A percentile compares a stretch with the other conserved stretches of the same genome.
Conservation (phyloP, 2,797 vertebrate species). For the Microctenopoma stevenorrisi region DNA sequence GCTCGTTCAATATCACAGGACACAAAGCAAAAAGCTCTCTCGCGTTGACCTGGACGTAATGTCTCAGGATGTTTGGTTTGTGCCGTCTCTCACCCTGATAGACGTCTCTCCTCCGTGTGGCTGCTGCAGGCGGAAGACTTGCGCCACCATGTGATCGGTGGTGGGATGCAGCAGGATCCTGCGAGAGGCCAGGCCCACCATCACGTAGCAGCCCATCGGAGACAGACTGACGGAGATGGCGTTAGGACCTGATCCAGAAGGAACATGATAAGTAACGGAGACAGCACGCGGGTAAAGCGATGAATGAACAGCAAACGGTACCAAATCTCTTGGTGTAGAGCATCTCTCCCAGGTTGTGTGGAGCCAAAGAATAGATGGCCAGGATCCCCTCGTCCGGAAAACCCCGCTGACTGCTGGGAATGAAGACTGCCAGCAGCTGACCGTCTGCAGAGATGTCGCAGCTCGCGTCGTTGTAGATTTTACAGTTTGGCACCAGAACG, state of each 20-base stretch:
- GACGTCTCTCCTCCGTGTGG: slow-evolving; percentile 98
- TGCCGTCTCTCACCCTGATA: slow-evolving; percentile 89
- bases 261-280: background rate
- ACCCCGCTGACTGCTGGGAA: slow-evolving; percentile 97
- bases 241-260: slow-evolving; percentile 88
- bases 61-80: too few relatives aligned
- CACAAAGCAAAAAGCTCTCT: too few relatives aligned
- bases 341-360: slow-evolving; percentile 98
- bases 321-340: slow-evolving; percentile 99
- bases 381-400: slow-evolving; percentile 98
- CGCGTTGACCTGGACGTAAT: too few relatives aligned
- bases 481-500: slow-evolving; percentile 98
- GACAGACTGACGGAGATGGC: slow-evolving; percentile 98
- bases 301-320: slow-evolving; percentile 42
- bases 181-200: slow-evolving; percentile 97
- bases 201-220: slow-evolving; percentile 97
- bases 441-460: slow-evolving; percentile 98
- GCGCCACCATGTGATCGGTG: slow-evolving; percentile 99
- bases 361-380: slow-evolving; percentile 96
- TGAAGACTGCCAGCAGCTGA: slow-evolving; percentile 96
- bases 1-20: too few relatives aligned
- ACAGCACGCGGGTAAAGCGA: too few relatives aligned
- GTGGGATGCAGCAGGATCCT: slow-evolving; percentile 96
- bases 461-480: slow-evolving; percentile 99
- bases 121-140: slow-evolving; percentile 98